phyloP scores from a whole-genome alignment of 2,797 vertebrate genomes.

The Ctenopoma multispine region DNA sequence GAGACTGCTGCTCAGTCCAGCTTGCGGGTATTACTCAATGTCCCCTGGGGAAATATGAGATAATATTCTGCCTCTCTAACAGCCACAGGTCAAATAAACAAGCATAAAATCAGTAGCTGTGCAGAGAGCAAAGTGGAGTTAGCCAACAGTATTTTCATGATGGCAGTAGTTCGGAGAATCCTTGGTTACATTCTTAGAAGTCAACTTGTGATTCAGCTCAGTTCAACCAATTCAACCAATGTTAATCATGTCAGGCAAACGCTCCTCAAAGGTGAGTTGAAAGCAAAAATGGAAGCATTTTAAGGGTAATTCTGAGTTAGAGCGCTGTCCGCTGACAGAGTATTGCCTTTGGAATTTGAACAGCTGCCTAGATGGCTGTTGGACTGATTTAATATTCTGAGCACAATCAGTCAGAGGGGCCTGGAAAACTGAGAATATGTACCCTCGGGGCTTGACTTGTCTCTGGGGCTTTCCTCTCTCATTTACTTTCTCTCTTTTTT shows the following conservation, averaged over 20 bases:
- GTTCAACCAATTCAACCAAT: slow-evolving; percentile 43
- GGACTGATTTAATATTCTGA: slow-evolving; percentile 69
- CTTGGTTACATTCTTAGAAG: slow-evolving; percentile 27
- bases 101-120: slow-evolving; percentile 75
- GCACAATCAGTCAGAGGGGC: slow-evolving; percentile 47
- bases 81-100: slow-evolving; percentile 73
- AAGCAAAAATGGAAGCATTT: slow-evolving; percentile 63
- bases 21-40: slow-evolving; percentile 73
- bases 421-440: slow-evolving; percentile 52
- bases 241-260: slow-evolving; percentile 18
- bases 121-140: slow-evolving; percentile 45
- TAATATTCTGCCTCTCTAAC: slow-evolving; percentile 73
- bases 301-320: slow-evolving; percentile 57
- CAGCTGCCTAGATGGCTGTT: slow-evolving; percentile 44
- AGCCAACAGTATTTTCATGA: slow-evolving; percentile 53
- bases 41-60: slow-evolving; percentile 73
- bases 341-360: slow-evolving; percentile 58
- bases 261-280: slow-evolving; percentile 50
- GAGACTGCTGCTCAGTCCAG: slow-evolving; percentile 70
- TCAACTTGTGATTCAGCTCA: slow-evolving; percentile 38
- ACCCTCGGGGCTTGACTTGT: slow-evolving; percentile 44
- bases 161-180: slow-evolving; percentile 16
- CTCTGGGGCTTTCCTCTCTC: slow-evolving; percentile 48
- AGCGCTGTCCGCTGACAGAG: slow-evolving; percentile 21
- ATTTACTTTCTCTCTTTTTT: slow-evolving; percentile 15